Conservation (phyloP, 2,113 vertebrate genomes). For the Chaetura pelagica region DNA sequence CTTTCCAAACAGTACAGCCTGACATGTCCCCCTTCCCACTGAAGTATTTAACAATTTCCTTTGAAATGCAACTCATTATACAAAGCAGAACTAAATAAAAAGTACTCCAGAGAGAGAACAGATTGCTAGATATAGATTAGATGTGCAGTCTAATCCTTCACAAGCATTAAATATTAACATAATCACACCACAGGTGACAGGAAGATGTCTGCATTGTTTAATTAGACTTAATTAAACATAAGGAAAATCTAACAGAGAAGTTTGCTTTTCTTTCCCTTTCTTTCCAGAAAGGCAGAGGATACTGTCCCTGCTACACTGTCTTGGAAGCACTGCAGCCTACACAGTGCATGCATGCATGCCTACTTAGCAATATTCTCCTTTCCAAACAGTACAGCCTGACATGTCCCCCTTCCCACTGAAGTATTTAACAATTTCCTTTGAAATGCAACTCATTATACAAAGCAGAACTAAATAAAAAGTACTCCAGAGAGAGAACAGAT, state of each 20-base stretch:
- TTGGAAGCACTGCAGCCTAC: neutral
- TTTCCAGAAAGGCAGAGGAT: neutral
- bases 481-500: conserved; percentile 79
- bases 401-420: conserved; percentile 2
- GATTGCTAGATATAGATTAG: conserved; percentile 80
- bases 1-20: neutral
- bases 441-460: conserved; percentile 69
- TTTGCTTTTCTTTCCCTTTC: neutral
- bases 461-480: conserved; percentile 75
- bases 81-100: conserved; percentile 75
- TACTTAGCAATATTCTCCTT: neutral
- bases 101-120: conserved; percentile 76
- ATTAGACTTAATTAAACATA: conserved; percentile 83
- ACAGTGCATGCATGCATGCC: neutral
- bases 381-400: neutral
- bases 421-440: conserved; percentile 59
- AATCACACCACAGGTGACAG: conserved; percentile 77
- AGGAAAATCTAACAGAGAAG: conserved; percentile 51
- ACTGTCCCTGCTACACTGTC: neutral
- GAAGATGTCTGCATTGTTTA: conserved; percentile 79
- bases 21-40: neutral
- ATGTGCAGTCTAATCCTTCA: conserved; percentile 77
- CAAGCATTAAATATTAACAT: conserved; percentile 81
- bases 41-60: conserved; percentile 52
- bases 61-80: conserved; percentile 70